A percentile compares a stretch with the other conserved stretches of the same genome.
These are phyloP conservation scores for Hirtodrosophila alboralis DNA, from an alignment of 2,888 invertebrate genomes.

Conservation along the genomic window DNA sequence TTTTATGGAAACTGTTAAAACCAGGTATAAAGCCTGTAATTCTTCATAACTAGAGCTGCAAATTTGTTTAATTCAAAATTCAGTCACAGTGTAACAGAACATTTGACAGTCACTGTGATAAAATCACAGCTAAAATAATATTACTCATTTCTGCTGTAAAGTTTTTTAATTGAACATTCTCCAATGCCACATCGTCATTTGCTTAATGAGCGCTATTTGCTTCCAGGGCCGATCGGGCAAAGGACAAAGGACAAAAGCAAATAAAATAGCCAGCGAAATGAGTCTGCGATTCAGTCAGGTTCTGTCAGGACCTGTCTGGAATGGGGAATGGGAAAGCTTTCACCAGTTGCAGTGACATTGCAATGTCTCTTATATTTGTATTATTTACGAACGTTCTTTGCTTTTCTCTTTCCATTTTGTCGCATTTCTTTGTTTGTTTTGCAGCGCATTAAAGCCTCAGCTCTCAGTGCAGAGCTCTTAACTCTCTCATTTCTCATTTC, in stretches of 20 bases:
- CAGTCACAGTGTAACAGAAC: too few species aligned
- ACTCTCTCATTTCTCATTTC: neutral
- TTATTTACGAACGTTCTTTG: conserved; percentile 61
- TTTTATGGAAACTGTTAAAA: too few species aligned
- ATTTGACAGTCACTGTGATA: too few species aligned
- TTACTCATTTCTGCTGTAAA: too few species aligned
- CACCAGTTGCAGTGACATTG: conserved; percentile 40
- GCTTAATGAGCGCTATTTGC: conserved; percentile 62
- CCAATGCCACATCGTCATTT: conserved; percentile 52
- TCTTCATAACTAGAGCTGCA: too few species aligned
- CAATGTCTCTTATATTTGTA: conserved; percentile 53
- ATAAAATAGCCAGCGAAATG: conserved; percentile 24
- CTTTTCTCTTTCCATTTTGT: conserved; percentile 32
- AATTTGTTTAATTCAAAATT: too few species aligned
- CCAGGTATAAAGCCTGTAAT: too few species aligned
- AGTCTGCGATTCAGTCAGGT: conserved; percentile 15
- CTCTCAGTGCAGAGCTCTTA: conserved; percentile 4
- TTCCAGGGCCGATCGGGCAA: conserved; percentile 23
- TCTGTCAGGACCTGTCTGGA: too few species aligned
- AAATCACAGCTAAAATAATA: too few species aligned
- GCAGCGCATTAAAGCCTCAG: conserved; percentile 21
- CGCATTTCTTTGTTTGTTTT: conserved; percentile 59
- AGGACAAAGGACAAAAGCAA: conserved; percentile 30
- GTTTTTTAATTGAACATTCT: conserved; percentile 77
- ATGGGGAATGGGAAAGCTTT: too few species aligned